These are phyloP conservation scores for Chamaetylas fuelleborni DNA, from an alignment of 2,113 vertebrate genomes.

Conservation along the genomic window DNA sequence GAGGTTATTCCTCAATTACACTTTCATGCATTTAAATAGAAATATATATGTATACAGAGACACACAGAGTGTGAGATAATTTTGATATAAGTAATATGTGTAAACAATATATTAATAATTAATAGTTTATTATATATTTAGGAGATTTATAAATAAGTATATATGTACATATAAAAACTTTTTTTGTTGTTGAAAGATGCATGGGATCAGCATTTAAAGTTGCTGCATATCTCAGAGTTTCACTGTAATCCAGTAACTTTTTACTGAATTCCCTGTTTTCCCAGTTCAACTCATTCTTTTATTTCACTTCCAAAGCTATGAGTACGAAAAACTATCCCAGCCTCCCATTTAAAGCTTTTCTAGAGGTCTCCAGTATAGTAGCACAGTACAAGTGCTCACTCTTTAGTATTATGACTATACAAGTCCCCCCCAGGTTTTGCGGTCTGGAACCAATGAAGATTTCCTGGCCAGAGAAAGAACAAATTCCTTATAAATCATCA, in stretches of 20 bases:
- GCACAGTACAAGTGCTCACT: neutral
- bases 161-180: neutral
- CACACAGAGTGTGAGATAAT: neutral
- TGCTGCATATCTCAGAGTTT: neutral
- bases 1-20: neutral
- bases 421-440: neutral
- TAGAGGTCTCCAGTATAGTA: neutral
- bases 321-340: neutral
- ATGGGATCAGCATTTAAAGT: neutral
- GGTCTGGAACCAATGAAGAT: neutral
- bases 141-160: fast-evolving
- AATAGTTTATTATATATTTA: neutral
- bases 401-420: neutral
- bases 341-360: neutral
- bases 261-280: neutral
- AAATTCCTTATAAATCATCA: neutral
- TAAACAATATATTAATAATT: neutral
- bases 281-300: neutral
- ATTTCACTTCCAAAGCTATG: neutral
- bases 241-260: neutral
- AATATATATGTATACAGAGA: neutral
- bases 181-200: neutral
- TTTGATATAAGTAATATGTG: neutral
- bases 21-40: neutral
- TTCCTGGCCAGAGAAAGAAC: neutral